Evolutionary conservation across 2,797 vertebrate species (phyloP).

Genomic region (Lemur catta): DNA sequence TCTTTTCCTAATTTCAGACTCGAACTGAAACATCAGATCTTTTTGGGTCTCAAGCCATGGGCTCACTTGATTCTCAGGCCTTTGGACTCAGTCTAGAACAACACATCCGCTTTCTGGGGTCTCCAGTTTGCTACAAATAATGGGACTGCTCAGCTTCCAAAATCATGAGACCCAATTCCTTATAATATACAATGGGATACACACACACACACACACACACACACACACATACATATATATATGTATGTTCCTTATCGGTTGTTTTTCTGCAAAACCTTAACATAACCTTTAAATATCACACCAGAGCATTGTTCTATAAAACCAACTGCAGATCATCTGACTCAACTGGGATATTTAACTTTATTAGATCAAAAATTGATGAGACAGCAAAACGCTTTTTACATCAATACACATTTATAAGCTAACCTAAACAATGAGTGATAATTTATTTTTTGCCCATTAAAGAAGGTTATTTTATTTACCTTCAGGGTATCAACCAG

Average conservation of each 20-base stretch:
- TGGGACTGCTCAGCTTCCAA: background rate
- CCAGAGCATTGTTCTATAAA: background rate
- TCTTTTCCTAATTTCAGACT: background rate
- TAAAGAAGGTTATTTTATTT: background rate
- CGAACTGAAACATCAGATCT: background rate
- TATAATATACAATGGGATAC: background rate
- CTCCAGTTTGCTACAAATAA: background rate
- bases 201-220: background rate
- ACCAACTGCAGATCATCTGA: background rate
- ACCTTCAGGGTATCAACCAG: background rate
- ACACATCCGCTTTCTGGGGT: background rate
- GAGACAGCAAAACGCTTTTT: background rate
- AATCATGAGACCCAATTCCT: background rate
- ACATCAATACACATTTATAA: background rate
- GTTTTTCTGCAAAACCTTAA: background rate
- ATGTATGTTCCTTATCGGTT: background rate
- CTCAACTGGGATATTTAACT: background rate
- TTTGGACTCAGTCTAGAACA: background rate
- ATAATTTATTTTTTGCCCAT: background rate
- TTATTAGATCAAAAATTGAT: background rate
- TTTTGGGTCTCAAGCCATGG: background rate
- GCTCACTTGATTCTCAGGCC: background rate
- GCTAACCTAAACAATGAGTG: background rate
- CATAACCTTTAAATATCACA: background rate
- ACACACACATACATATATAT: too few relatives aligned